Percentiles rank a stretch among this genome's conserved stretches.
Conservation (phyloP, 2,113 vertebrate genomes). For the Petromus typicus region DNA sequence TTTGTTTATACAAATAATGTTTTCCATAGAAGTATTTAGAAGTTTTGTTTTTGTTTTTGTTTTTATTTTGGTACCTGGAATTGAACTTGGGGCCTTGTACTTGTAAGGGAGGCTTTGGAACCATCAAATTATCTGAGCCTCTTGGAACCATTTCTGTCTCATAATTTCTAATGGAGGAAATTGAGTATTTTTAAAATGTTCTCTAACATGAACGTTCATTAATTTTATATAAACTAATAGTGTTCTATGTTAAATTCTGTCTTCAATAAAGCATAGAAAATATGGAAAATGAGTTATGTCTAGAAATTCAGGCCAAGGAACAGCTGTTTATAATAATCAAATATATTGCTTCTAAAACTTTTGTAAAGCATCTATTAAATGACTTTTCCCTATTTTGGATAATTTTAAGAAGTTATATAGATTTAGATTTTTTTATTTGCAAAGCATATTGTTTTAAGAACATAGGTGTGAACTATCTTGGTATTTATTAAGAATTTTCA, state of each 20-base stretch:
- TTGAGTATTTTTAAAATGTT: background rate
- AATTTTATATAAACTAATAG: background rate
- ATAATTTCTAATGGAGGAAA: background rate
- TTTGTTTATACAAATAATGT: background rate
- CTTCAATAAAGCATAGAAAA: background rate
- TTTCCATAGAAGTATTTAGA: background rate
- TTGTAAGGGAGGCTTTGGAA: no score
- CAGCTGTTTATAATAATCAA: background rate
- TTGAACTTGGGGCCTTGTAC: no score
- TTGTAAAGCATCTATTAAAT: background rate
- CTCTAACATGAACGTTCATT: background rate
- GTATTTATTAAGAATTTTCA: background rate
- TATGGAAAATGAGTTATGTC: background rate
- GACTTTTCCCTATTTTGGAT: background rate
- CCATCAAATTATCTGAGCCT: no score
- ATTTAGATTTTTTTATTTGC: background rate
- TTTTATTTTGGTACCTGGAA: no score
- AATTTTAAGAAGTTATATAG: background rate
- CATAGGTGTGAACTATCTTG: background rate
- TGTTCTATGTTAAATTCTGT: background rate
- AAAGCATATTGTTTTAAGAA: background rate
- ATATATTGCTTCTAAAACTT: background rate
- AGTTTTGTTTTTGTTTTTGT: background rate
- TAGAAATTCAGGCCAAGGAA: background rate
- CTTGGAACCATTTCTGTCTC: no score